Base-by-base conservation (phyloP, 1,140 invertebrate genomes). In the Metaphire vulgaris region DNA sequence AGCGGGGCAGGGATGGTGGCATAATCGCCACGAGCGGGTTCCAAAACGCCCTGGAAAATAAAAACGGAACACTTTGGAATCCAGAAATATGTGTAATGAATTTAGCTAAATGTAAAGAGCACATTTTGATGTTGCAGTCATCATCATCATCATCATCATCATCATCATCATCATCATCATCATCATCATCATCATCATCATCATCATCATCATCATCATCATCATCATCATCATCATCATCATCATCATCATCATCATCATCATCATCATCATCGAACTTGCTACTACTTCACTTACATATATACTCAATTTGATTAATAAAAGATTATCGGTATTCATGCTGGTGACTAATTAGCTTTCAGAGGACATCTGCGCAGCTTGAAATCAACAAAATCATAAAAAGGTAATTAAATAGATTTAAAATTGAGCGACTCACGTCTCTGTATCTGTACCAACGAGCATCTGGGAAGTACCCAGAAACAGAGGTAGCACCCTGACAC, bases 51-150 rank as follows among this genome's bases (percentile, higher is more conserved):
- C 65, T 67, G 64, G 30, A n/a, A 29, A 31, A 66, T 56, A 74
- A 64, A 29, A 74, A 28, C 34, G 15, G 73, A 65, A 74, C 33
- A 34, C 64, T 64, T 34, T 75, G 1, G 15, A 28, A 29, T 69
- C 28, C 28, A 72, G 1, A 75, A 1, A 14, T 28, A 21, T 14
- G 74, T n/a, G 21, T 28, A 15, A 34, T 21, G 21, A 21, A 21
- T 75, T 32, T 28, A 33, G 69, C 64, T 76, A 80, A 21, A 80
- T 77, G 0, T 73, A 74, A 16, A 29, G 41, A n/a, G 82, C 76
- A 70, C 41, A 56, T 31, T 71, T 65, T 15, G 21, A 26, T 74
- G 33, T 28, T 32, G 29, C 1, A 14, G 33, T 77, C 21, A n/a
- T 31, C 67, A 32, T 33, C 74, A 32, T 32, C n/a, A 56, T 56